A percentile compares a stretch with the other conserved stretches of the same genome.
Evolutionary conservation across 2,888 invertebrate genomes (phyloP).

Genomic region (Ceramica pisi): DNA sequence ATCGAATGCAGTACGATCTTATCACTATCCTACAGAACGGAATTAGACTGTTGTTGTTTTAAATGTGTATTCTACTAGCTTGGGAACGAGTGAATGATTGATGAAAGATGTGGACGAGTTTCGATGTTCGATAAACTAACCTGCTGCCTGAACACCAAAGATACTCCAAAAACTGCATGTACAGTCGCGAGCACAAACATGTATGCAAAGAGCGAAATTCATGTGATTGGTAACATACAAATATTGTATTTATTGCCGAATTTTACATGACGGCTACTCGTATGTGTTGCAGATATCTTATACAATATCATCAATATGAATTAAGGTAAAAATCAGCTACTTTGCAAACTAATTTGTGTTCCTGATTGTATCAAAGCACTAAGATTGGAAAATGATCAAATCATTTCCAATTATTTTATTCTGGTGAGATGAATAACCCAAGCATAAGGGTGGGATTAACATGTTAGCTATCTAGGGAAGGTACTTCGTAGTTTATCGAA

Average conservation of each 20-base stretch:
- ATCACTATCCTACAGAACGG: slow-evolving; percentile 72
- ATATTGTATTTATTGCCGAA: slow-evolving; percentile 18
- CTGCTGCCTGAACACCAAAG: slow-evolving; percentile 4
- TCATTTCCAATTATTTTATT: slow-evolving; percentile 28
- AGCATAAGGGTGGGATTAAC: background rate
- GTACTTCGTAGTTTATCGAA: slow-evolving; percentile 46
- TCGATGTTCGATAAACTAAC: slow-evolving; percentile 63
- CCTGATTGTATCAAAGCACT: background rate
- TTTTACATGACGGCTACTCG: slow-evolving; percentile 30
- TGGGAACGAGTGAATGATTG: slow-evolving; percentile 70
- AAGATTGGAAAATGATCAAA: slow-evolving; percentile 42
- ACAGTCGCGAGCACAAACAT: slow-evolving; percentile 30
- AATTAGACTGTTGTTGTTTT: slow-evolving; percentile 81
- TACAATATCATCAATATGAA: background rate
- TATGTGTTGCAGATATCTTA: slow-evolving; percentile 15
- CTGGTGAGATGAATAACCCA: background rate
- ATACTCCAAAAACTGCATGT: background rate
- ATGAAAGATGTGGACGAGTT: slow-evolving; percentile 67
- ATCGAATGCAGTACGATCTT: slow-evolving; percentile 70
- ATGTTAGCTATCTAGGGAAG: background rate
- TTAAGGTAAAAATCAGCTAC: background rate
- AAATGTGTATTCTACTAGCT: slow-evolving; percentile 76
- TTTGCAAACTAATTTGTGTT: background rate
- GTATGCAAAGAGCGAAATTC: background rate
- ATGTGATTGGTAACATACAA: background rate